Evolutionary conservation across 2,797 vertebrate genomes (phyloP).

Genomic region (Siniperca undulata): DNA sequence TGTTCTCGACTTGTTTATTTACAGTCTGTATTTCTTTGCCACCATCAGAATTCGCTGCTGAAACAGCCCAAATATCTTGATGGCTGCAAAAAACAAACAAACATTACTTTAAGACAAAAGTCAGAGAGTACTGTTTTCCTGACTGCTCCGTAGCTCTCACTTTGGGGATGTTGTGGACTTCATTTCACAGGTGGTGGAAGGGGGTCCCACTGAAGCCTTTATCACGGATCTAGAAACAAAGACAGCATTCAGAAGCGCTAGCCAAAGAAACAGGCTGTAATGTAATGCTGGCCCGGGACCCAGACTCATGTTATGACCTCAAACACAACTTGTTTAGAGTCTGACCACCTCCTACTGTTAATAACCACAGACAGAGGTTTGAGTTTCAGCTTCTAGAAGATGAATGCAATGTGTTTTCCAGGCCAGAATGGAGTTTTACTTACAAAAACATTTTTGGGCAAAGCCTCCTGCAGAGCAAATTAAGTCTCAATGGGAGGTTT

Average conservation of each 20-base stretch:
- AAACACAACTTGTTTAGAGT: slow-evolving; percentile 62
- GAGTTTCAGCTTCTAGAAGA: slow-evolving; percentile 36
- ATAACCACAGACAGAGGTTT: slow-evolving; percentile 27
- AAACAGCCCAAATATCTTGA: slow-evolving; percentile 1
- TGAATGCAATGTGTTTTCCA: not conserved
- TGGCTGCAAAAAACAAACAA: not conserved
- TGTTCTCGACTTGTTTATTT: not conserved
- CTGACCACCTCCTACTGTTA: slow-evolving; percentile 39
- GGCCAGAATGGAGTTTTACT: not conserved
- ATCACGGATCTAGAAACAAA: slow-evolving; percentile 63
- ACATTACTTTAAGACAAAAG: not conserved
- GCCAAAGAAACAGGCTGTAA: slow-evolving; percentile 26
- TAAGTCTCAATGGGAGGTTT: not conserved
- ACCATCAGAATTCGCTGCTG: not conserved
- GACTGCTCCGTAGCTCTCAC: not conserved
- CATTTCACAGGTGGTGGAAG: slow-evolving; percentile 22
- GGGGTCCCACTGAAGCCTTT: slow-evolving; percentile 41
- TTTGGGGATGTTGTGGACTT: slow-evolving; percentile 27
- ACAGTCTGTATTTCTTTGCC: not conserved
- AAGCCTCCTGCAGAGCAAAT: not conserved
- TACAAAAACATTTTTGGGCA: not conserved
- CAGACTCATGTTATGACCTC: slow-evolving; percentile 57
- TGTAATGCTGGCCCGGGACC: slow-evolving; percentile 37
- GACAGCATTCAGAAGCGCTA: slow-evolving; percentile 54
- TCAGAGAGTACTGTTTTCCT: not conserved